Conservation (phyloP, 1,140 invertebrate species). For the Rhagoletis zephyria region DNA sequence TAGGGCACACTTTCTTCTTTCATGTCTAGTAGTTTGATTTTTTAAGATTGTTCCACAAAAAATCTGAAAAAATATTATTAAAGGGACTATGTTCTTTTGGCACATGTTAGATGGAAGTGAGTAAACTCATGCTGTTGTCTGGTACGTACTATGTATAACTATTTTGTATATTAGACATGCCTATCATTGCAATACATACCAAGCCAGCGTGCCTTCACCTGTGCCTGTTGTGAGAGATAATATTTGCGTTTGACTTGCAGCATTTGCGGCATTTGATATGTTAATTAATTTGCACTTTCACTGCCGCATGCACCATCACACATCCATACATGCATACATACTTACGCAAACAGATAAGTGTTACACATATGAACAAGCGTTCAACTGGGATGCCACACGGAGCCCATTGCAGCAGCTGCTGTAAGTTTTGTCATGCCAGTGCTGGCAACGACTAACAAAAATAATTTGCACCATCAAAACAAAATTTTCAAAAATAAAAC, state of each 20-base stretch:
- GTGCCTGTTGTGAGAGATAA: neutral
- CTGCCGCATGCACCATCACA: neutral
- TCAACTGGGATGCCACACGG: neutral
- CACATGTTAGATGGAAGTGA: too few relatives aligned
- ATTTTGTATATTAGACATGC: neutral
- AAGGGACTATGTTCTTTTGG: too few relatives aligned
- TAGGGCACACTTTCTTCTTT: too few relatives aligned
- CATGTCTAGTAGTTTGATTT: too few relatives aligned
- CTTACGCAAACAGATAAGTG: too few relatives aligned
- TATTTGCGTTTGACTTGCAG: constrained; percentile 37
- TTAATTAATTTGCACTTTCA: constrained; percentile 51
- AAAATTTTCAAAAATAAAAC: constrained; percentile 16
- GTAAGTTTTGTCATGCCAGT: neutral
- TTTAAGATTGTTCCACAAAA: too few relatives aligned
- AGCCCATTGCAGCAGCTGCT: neutral
- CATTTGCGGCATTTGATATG: constrained; percentile 40
- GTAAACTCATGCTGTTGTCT: too few relatives aligned
- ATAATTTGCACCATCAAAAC: neutral
- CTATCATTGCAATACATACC: neutral
- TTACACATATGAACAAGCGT: too few relatives aligned
- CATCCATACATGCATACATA: neutral
- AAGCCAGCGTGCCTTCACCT: neutral
- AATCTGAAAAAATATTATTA: too few relatives aligned
- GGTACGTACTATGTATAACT: too few relatives aligned
- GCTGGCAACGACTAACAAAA: neutral